Conservation (phyloP, 2,888 invertebrate genomes). For the Trissolcus brochymenae region DNA sequence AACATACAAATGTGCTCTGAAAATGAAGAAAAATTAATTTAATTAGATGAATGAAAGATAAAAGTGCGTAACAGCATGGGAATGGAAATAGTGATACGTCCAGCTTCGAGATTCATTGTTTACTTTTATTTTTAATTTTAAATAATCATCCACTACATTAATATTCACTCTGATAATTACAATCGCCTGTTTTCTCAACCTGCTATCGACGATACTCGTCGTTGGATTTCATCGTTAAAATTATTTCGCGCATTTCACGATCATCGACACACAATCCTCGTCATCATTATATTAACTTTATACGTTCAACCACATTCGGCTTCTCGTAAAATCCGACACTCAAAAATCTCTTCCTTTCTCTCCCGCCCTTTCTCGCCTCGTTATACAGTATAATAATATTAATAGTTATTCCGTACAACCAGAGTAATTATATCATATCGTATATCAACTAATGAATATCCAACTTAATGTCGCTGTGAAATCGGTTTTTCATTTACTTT, state of each 20-base stretch:
- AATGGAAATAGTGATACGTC: conserved; percentile 5
- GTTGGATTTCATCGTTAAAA: conserved; percentile 54
- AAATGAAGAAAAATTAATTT: background rate
- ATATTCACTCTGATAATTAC: conserved; percentile 69
- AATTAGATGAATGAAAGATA: background rate
- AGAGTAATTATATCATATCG: conserved; percentile 60
- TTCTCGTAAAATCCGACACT: conserved; percentile 41
- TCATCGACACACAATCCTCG: conserved; percentile 57
- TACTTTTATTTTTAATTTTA: conserved; percentile 69
- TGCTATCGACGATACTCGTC: conserved; percentile 59
- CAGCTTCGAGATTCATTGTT: conserved; percentile 61
- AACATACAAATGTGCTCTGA: background rate
- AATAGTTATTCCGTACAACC: conserved; percentile 62
- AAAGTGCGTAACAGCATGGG: background rate
- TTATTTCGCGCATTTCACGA: conserved; percentile 57
- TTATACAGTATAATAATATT: conserved; percentile 60
- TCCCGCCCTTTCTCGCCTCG: conserved; percentile 46
- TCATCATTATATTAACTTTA: conserved; percentile 52
- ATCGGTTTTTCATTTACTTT: conserved; percentile 49
- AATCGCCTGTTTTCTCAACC: conserved; percentile 60
- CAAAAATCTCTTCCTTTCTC: conserved; percentile 27
- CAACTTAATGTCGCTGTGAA: conserved; percentile 60
- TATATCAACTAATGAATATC: conserved; percentile 63
- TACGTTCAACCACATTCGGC: conserved; percentile 57
- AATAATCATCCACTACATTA: conserved; percentile 72